Conservation (phyloP, 2,113 vertebrate species). For the Calypte anna region DNA sequence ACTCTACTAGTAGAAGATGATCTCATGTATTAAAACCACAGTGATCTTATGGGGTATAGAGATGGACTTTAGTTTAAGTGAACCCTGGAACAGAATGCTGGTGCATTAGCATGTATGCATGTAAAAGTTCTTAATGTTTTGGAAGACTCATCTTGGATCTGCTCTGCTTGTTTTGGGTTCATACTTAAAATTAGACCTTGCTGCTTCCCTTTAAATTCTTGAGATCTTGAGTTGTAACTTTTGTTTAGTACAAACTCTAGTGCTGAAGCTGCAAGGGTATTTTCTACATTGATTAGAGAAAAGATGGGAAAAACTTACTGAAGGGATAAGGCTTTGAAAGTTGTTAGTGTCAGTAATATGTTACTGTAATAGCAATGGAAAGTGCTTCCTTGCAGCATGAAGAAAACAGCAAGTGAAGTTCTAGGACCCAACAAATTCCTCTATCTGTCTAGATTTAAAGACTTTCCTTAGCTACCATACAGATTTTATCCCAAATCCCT, state of each 20-base stretch:
- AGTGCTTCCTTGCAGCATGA: neutral
- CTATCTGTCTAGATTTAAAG: rapidly evolving
- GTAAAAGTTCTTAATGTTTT: neutral
- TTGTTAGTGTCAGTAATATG: neutral
- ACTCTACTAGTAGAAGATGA: rapidly evolving
- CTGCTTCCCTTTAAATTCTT: neutral
- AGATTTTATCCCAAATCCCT: neutral
- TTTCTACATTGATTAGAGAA: neutral
- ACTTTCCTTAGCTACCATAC: neutral
- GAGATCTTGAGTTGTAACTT: neutral
- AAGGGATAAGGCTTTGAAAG: neutral
- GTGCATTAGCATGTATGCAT: neutral
- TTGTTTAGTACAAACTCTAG: neutral
- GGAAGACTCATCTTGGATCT: neutral
- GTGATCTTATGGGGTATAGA: neutral
- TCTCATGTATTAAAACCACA: neutral
- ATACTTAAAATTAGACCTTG: neutral
- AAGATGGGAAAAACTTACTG: neutral
- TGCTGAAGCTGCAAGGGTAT: neutral
- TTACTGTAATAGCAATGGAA: neutral
- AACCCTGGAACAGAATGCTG: neutral
- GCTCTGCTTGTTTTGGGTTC: neutral
- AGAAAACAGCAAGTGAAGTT: neutral
- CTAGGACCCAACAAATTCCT: neutral
- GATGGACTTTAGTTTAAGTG: neutral